Conservation (phyloP, 1,140 invertebrate species). For the Atta cephalotes region DNA sequence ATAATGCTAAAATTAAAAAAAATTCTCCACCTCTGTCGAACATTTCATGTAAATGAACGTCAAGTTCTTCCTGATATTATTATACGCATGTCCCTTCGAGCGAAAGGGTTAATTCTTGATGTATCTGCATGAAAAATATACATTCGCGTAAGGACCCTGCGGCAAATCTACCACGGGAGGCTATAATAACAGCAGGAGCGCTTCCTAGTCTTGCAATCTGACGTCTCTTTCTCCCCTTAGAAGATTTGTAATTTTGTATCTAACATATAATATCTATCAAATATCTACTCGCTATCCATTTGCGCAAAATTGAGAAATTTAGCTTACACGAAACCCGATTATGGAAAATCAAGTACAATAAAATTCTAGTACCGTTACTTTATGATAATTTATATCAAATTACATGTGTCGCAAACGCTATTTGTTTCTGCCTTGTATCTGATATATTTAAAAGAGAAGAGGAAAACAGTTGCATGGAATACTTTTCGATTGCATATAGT, state of each 20-base stretch:
- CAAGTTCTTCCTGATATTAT: constrained; percentile 16
- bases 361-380: background rate
- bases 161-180: constrained; percentile 53
- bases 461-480: background rate
- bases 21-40: too few relatives aligned
- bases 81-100: constrained; percentile 36
- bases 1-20: background rate
- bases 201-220: constrained; percentile 50
- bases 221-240: constrained; percentile 3
- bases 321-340: background rate
- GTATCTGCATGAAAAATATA: constrained; percentile 66
- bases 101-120: constrained; percentile 58
- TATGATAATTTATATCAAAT: constrained; percentile 1
- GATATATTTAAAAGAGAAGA: background rate
- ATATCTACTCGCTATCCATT: background rate
- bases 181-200: constrained; percentile 63
- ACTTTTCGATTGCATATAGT: background rate
- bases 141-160: constrained; percentile 47
- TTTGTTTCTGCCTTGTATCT: background rate
- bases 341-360: background rate
- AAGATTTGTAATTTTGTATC: background rate
- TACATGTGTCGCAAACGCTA: background rate
- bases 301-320: background rate
- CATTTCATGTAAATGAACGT: constrained; percentile 3
- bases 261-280: background rate